Percentiles rank a stretch among this genome's conserved stretches.
phyloP scores from a whole-genome alignment of 1,140 invertebrate genomes.

The Potamilus streckersoni region DNA sequence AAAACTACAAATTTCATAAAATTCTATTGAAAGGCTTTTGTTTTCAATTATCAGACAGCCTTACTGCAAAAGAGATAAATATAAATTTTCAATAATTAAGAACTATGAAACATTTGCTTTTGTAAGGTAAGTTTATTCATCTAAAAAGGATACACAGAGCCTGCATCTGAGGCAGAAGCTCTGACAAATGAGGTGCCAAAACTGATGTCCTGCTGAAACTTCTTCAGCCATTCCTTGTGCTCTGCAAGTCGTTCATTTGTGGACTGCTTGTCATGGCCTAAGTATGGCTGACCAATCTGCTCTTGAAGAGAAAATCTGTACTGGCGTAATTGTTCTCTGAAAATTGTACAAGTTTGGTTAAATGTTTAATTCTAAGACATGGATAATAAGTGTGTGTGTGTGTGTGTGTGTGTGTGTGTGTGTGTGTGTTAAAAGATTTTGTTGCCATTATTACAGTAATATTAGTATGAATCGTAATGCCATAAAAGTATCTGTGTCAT shows the following conservation, averaged over 20 bases:
- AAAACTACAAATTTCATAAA: no score
- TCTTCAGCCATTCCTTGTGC: slow-evolving; percentile 58
- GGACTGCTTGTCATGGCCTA: neutral
- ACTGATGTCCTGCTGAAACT: slow-evolving; percentile 50
- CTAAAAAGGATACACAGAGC: slow-evolving; percentile 58
- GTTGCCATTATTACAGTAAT: no score
- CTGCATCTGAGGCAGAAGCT: slow-evolving; percentile 41
- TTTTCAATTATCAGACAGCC: no score
- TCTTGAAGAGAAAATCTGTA: slow-evolving; percentile 29
- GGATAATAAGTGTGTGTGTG: no score
- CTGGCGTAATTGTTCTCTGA: slow-evolving; percentile 48
- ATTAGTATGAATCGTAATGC: no score
- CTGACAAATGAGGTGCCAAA: slow-evolving; percentile 36
- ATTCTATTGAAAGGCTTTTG: no score
- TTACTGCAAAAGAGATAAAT: no score
- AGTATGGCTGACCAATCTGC: slow-evolving; percentile 7
- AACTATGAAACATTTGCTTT: neutral
- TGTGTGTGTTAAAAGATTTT: no score
- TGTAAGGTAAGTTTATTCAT: neutral
- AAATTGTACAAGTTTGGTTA: neutral
- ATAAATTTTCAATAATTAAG: no score
- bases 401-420: no score
- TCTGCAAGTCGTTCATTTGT: slow-evolving; percentile 53
- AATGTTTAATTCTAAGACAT: no score
- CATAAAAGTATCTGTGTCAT: no score